These are phyloP conservation scores for Eupeodes latifasciatus DNA, from an alignment of 2,888 invertebrate genomes.

Conservation along the genomic window DNA sequence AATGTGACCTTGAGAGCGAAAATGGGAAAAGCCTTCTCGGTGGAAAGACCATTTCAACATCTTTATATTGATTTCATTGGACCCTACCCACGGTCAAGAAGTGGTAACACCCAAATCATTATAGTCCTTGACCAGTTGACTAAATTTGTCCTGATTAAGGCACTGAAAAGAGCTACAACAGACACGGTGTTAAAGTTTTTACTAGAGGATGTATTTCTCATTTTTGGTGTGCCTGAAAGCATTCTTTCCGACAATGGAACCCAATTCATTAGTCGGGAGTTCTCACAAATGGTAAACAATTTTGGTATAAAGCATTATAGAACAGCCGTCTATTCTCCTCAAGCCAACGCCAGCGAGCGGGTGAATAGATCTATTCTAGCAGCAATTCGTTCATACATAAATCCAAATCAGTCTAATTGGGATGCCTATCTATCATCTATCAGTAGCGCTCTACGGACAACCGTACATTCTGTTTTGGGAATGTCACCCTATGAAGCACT, in stretches of 20 bases:
- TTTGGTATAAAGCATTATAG: constrained; percentile 3
- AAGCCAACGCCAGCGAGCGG: constrained; percentile 24
- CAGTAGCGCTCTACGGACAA: background rate
- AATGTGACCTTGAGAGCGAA: background rate
- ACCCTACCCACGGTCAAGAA: constrained; percentile 15
- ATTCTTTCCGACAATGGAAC: constrained; percentile 20
- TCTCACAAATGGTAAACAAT: background rate
- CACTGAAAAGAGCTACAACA: background rate
- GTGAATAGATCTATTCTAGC: constrained; percentile 30
- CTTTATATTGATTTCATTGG: constrained; percentile 21
- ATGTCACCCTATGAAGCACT: no score
- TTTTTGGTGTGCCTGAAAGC: constrained; percentile 35
- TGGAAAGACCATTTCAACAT: constrained; percentile 26
- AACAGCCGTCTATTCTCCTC: constrained; percentile 17
- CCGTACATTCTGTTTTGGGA: no score
- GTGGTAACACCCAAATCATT: constrained; percentile 15
- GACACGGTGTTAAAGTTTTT: background rate
- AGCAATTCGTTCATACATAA: constrained; percentile 2
- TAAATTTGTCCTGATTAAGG: constrained; percentile 15
- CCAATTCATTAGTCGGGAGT: constrained; percentile 23
- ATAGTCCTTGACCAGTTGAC: constrained; percentile 24
- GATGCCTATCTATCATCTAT: background rate
- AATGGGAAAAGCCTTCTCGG: constrained; percentile 16
- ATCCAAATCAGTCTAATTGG: constrained; percentile 3
- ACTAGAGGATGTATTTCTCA: constrained; percentile 6